Evolutionary conservation across 2,797 vertebrate genomes (phyloP), one percentile per base, ranked within the genome.

Genomic region (Scarus forsteni): DNA sequence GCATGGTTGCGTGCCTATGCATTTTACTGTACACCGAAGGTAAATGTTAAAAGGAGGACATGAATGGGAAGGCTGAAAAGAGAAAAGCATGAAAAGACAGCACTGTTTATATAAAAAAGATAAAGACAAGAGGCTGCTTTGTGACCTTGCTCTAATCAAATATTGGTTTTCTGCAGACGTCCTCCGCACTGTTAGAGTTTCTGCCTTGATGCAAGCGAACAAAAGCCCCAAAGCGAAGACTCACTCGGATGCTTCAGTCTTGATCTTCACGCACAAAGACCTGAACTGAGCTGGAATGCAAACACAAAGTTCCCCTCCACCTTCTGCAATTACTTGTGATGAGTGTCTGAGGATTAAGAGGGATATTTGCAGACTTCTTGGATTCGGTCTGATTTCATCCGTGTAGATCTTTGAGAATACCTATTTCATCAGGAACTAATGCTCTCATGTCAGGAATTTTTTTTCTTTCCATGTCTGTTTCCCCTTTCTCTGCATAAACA

Each of bases 181-280:
- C 0, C n/a, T 57, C 64, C 56, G 43, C 62, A 19, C 56, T 68
- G 46, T 64, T 57, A 2, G 66, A 76, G 55, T 70, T 80, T 78
- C 67, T 74, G 79, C 82, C 86, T 81, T 82, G 85, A 84, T 87
- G 79, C 50, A 60, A 81, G 74, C 13, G 55, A 79, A 90, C 73
- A 81, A 90, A 90, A 85, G 76, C 64, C 67, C 77, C 39, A 60
- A 52, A 48, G 51, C 16, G 19, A 68, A 81, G 70, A 79, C 75
- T 75, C 69, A 19, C 16, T 72, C 3, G 38, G 50, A 77, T 60
- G 42, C 48, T 62, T 75, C 42, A 57, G 78, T 86, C 69, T 66
- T 70, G 42, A 71, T 77, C 62, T 72, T 70, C 66, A 10, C 2
- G 57, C 53, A 69, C 59, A 75, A 75, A 84, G 62, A 83, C 43